phyloP scores from a whole-genome alignment of 2,113 vertebrate species.

The Crotalus horridus region DNA sequence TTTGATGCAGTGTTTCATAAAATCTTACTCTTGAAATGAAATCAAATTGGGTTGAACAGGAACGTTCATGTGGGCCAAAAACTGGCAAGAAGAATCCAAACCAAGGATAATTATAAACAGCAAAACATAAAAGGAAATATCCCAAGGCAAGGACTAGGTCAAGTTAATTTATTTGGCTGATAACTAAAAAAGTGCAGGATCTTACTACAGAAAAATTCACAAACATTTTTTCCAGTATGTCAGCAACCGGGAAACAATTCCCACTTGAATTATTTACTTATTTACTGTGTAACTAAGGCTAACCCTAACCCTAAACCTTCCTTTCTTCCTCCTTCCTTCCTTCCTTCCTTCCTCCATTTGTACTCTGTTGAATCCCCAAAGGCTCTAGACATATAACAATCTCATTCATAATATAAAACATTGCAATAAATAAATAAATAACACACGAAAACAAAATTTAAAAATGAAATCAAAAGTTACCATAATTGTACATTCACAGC shows the following conservation, averaged over 20 bases:
- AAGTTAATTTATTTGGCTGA: neutral
- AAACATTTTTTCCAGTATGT: neutral
- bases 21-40: conserved; percentile 19
- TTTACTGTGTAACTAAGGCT: neutral
- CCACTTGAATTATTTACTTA: neutral
- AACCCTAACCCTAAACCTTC: no score
- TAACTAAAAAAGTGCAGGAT: neutral
- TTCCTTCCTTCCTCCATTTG: neutral
- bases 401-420: neutral
- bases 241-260: neutral
- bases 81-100: conserved; percentile 8
- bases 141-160: neutral
- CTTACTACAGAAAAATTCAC: neutral
- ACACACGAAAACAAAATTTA: neutral
- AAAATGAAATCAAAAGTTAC: neutral
- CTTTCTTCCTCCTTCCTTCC: no score
- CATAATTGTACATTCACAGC: neutral
- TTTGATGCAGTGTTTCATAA: conserved; percentile 25
- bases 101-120: conserved; percentile 25
- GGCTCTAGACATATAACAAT: neutral
- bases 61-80: conserved; percentile 22
- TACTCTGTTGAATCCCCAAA: neutral
- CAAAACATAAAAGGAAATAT: neutral
- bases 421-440: neutral
- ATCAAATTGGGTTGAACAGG: conserved; percentile 21